Evolutionary conservation across 2,797 vertebrate genomes (phyloP).

Genomic region (Muraenolepis orangiensis): DNA sequence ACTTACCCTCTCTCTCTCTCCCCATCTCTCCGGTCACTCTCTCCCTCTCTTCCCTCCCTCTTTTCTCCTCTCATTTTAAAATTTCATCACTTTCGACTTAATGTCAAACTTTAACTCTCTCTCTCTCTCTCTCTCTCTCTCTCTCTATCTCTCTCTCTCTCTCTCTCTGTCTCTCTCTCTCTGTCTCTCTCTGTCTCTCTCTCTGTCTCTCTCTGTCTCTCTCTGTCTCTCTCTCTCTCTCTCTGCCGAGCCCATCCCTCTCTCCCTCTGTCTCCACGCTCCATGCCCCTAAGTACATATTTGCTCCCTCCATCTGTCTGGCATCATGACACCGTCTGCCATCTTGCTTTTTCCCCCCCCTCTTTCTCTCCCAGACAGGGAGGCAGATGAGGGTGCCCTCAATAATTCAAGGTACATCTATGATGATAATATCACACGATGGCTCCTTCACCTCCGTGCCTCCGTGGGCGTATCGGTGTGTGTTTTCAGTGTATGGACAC

Average conservation of each 20-base stretch:
- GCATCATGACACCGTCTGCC: not conserved
- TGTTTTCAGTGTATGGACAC: not conserved
- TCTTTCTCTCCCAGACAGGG: too few species aligned
- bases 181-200: not conserved
- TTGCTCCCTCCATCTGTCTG: not conserved
- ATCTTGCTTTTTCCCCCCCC: too few species aligned
- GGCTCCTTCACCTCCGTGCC: not conserved
- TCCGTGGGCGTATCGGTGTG: not conserved
- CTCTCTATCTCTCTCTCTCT: not conserved
- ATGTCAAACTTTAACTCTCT: not conserved
- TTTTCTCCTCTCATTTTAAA: not conserved
- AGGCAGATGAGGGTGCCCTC: constrained; percentile 22
- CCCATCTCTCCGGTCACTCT: not conserved
- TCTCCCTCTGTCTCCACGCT: not conserved
- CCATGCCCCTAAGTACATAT: not conserved
- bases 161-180: not conserved
- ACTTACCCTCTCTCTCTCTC: not conserved
- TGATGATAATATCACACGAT: constrained; percentile 14
- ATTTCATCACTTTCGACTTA: not conserved
- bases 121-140: not conserved
- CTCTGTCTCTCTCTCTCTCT: too few species aligned
- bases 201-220: not conserved
- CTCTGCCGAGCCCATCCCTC: not conserved
- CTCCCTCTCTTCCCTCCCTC: not conserved
- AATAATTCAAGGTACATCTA: constrained; percentile 31